These are phyloP conservation scores for Palaemon carinicauda DNA, from an alignment of 1,140 invertebrate species.

Conservation along the genomic window DNA sequence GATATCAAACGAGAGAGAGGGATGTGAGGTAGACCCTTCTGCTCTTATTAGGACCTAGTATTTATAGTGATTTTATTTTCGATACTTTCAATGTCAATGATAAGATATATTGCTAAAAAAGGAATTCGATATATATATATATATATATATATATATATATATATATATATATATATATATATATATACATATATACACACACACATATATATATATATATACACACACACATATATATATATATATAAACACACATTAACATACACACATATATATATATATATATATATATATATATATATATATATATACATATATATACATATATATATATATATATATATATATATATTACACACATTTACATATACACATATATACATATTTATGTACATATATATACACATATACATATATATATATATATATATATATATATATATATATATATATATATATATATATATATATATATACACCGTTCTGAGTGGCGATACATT, in stretches of 20 bases:
- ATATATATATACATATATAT: not conserved
- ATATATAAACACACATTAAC: slow-evolving; percentile 1
- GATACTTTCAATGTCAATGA: no score
- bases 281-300: not conserved
- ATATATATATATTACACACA: no score
- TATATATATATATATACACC: no score
- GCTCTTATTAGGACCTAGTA: no score
- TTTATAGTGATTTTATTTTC: no score
- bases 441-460: not conserved
- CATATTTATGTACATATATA: not conserved
- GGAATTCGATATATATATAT: not conserved
- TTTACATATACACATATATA: not conserved
- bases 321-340: not conserved
- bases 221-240: no score
- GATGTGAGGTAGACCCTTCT: no score
- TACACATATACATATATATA: not conserved
- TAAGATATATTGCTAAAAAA: no score
- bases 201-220: not conserved
- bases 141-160: not conserved
- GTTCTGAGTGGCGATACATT: no score
- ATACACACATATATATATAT: not conserved
- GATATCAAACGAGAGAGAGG: no score
- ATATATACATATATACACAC: not conserved
- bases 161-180: not conserved
- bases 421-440: not conserved